These are phyloP conservation scores for Manis javanica DNA, from an alignment of 2,797 vertebrate species.

Conservation along the genomic window DNA sequence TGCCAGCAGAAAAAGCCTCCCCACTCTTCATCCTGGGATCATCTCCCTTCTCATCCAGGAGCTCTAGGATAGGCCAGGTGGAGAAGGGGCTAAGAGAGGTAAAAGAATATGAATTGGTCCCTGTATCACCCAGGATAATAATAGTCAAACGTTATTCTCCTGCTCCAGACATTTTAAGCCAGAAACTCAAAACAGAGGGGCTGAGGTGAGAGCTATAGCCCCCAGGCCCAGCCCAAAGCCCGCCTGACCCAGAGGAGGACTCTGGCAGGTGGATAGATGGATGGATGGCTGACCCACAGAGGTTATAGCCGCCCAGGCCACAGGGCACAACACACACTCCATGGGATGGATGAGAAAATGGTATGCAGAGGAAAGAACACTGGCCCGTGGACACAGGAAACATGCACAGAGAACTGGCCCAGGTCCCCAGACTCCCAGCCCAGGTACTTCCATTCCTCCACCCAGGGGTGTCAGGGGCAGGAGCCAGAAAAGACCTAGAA, in stretches of 20 bases:
- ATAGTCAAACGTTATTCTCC: neutral
- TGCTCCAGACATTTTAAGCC: neutral
- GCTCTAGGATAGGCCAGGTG: neutral
- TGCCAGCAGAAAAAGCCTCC: neutral
- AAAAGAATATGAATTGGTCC: too few species aligned
- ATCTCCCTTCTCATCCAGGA: too few species aligned
- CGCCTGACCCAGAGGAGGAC: too few species aligned
- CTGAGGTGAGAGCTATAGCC: neutral
- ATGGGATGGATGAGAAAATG: neutral
- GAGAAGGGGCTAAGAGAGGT: fast-evolving
- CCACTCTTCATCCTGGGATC: neutral
- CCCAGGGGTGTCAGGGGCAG: fast-evolving
- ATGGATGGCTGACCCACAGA: fast-evolving
- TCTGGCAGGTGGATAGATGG: neutral
- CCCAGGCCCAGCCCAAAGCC: neutral
- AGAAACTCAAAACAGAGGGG: neutral
- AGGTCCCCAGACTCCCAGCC: neutral
- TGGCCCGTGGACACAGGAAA: neutral
- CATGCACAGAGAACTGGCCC: neutral
- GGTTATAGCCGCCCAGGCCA: neutral
- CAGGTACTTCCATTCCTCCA: fast-evolving
- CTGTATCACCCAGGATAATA: neutral
- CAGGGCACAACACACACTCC: neutral
- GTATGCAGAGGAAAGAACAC: neutral
- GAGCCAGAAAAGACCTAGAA: neutral